Evolutionary conservation across 2,113 vertebrate genomes (phyloP).

Genomic region (Gracilinanus agilis): DNA sequence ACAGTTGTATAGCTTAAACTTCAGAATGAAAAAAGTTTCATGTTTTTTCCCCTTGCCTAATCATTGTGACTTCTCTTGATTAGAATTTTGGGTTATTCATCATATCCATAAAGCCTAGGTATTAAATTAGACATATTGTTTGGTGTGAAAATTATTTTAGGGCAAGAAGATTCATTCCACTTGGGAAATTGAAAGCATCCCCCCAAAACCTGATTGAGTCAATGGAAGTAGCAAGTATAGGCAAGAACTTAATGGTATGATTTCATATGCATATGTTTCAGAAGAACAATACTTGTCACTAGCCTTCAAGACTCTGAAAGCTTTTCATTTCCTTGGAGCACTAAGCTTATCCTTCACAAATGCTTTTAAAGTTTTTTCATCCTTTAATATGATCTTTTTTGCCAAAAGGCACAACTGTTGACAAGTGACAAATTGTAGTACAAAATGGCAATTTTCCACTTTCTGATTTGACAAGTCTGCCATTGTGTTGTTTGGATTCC

Average conservation of each 20-base stretch:
- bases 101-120: too few species aligned
- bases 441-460: conserved; percentile 69
- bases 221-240: not conserved
- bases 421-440: conserved; percentile 77
- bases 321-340: conserved; percentile 56
- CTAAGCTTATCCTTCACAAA: conserved; percentile 76
- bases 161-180: not conserved
- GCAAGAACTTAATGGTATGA: not conserved
- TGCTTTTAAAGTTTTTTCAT: conserved; percentile 23
- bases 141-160: not conserved
- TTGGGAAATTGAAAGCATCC: not conserved
- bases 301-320: conserved; percentile 68
- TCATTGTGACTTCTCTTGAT: too few species aligned
- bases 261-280: not conserved
- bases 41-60: too few species aligned
- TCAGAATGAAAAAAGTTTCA: too few species aligned
- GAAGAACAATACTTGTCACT: conserved; percentile 38
- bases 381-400: conserved; percentile 73
- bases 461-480: conserved; percentile 55
- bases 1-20: too few species aligned
- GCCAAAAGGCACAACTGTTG: conserved; percentile 75
- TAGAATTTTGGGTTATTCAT: too few species aligned
- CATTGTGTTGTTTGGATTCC: conserved; percentile 51
- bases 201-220: not conserved
- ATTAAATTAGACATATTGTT: not conserved